Conservation (phyloP, 2,113 vertebrate genomes). For the Mormyrus lacerda region DNA sequence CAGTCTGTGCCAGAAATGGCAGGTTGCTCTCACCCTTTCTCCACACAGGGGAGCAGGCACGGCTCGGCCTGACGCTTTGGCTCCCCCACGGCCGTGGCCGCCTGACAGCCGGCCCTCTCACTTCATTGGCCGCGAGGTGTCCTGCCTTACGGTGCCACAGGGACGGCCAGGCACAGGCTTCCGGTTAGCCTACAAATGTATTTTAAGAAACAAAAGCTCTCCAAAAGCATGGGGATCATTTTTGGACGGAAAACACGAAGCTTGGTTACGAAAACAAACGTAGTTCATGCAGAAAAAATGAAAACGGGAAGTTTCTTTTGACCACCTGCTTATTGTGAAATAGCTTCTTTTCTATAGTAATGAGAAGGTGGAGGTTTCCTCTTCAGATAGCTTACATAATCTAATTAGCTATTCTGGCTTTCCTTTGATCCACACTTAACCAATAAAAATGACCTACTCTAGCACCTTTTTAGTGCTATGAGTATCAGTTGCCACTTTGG, state of each 20-base stretch:
- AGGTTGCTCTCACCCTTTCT: background rate
- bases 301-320: background rate
- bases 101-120: background rate
- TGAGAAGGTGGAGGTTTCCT: background rate
- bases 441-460: background rate
- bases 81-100: background rate
- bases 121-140: background rate
- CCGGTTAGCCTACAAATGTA: background rate
- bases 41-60: background rate
- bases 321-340: background rate
- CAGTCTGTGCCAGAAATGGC: conserved; percentile 1
- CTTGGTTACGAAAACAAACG: background rate
- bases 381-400: background rate
- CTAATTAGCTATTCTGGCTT: background rate
- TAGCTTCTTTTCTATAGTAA: background rate
- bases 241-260: background rate
- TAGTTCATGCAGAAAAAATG: background rate
- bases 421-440: background rate
- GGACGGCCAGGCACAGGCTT: background rate
- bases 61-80: background rate
- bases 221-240: background rate
- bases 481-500: background rate
- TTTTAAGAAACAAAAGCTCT: background rate
- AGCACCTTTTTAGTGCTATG: background rate
- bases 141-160: background rate